Evolutionary conservation across 2,113 vertebrate genomes (phyloP).

Genomic region (Ibidorhyncha struthersii): DNA sequence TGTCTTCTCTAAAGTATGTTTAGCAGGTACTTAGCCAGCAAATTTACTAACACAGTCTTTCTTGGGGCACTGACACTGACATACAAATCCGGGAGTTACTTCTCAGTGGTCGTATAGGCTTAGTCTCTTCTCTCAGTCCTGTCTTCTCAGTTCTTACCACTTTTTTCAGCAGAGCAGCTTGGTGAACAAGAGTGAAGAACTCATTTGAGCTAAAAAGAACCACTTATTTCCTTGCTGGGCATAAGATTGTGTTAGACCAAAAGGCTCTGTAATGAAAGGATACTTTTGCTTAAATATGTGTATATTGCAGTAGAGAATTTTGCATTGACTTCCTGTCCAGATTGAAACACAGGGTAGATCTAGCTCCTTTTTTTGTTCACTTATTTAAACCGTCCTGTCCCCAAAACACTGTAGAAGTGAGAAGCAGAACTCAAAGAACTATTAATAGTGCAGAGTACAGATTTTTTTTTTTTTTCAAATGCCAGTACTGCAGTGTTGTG

Average conservation of each 20-base stretch:
- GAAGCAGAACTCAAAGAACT: neutral
- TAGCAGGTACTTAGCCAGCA: neutral
- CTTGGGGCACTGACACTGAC: neutral
- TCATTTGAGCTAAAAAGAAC: neutral
- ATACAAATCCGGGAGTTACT: neutral
- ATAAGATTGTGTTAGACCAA: neutral
- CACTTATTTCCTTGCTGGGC: neutral
- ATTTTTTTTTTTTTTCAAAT: neutral
- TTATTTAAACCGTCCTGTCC: neutral
- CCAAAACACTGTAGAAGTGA: neutral
- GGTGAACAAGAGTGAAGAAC: neutral
- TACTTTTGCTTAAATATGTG: neutral
- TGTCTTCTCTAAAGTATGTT: neutral
- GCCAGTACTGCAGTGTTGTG: neutral
- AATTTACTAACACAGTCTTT: neutral
- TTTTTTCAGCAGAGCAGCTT: neutral
- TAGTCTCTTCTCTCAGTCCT: neutral
- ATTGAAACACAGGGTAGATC: neutral
- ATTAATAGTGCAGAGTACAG: neutral
- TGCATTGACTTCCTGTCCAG: neutral
- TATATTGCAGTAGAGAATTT: neutral
- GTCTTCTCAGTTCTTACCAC: neutral
- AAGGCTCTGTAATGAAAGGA: neutral
- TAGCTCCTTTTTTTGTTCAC: neutral
- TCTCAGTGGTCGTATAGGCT: neutral